Evolutionary conservation across 2,797 vertebrate species (phyloP).

Genomic region (Apodemus agrarius): DNA sequence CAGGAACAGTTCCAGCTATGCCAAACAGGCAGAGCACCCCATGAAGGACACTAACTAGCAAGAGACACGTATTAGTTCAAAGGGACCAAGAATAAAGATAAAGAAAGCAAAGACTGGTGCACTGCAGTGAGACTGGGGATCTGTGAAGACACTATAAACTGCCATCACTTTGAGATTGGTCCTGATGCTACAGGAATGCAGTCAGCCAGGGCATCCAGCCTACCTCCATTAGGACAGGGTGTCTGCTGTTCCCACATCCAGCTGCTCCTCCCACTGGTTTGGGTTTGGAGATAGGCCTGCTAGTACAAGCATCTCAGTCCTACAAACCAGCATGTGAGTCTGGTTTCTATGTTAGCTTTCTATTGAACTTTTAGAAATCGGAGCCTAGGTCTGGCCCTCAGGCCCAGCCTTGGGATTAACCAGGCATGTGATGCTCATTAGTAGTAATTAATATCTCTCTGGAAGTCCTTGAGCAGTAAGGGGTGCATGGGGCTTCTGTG

Average conservation of each 20-base stretch:
- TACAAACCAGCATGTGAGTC: background rate
- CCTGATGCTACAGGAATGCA: background rate
- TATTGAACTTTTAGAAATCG: constrained; percentile 54
- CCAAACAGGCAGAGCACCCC: background rate
- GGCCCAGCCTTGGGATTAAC: constrained; percentile 82
- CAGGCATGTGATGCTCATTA: constrained; percentile 79
- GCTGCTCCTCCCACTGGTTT: background rate
- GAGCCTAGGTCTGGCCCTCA: constrained; percentile 71
- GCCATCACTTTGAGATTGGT: background rate
- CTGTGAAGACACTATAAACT: background rate
- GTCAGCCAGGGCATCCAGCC: background rate
- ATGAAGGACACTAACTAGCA: too few relatives aligned
- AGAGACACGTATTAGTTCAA: background rate
- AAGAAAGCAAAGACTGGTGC: background rate
- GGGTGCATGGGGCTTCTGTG: background rate
- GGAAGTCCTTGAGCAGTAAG: constrained; percentile 36
- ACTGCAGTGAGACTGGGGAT: too few relatives aligned
- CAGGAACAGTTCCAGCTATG: background rate
- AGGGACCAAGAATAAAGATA: background rate
- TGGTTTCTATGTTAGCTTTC: background rate
- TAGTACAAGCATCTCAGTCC: background rate
- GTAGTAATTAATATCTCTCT: constrained; percentile 64
- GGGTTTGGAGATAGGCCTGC: background rate
- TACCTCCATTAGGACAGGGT: background rate
- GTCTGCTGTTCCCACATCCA: background rate